phyloP scores from a whole-genome alignment of 1,140 invertebrate genomes.

The Calephelis virginiensis region DNA sequence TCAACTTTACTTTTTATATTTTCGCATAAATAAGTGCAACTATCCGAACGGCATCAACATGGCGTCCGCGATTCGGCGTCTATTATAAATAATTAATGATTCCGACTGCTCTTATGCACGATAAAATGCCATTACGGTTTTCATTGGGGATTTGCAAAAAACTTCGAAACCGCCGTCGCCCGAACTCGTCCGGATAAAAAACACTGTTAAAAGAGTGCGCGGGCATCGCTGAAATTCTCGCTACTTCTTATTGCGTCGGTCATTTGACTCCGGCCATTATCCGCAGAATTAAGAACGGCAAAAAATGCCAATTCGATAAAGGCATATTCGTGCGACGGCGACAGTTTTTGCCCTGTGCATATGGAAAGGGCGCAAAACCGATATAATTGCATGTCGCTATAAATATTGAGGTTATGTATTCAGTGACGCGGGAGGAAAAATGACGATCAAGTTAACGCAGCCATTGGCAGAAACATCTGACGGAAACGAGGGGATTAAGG shows the following conservation, averaged over 20 bases:
- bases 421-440: constrained; percentile 37
- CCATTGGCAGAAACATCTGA: neutral
- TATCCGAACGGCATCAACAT: constrained; percentile 24
- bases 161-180: constrained; percentile 52
- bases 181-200: constrained; percentile 61
- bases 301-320: constrained; percentile 68
- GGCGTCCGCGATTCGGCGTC: constrained; percentile 42
- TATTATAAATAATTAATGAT: constrained; percentile 79
- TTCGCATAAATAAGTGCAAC: neutral
- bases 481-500: neutral
- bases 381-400: constrained; percentile 61
- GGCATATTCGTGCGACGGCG: constrained; percentile 56
- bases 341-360: constrained; percentile 62
- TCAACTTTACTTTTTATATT: neutral
- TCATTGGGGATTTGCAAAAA: constrained; percentile 70
- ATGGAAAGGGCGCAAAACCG: constrained; percentile 50
- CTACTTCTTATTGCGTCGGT: constrained; percentile 63
- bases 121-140: constrained; percentile 77
- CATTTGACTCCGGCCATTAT: constrained; percentile 75
- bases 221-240: constrained; percentile 70
- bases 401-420: constrained; percentile 70
- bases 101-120: constrained; percentile 71
- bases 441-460: neutral
- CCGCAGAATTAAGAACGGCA: constrained; percentile 70
- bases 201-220: constrained; percentile 68